Percentiles rank a stretch among this genome's conserved stretches.
phyloP scores from a whole-genome alignment of 1,140 invertebrate species.

The Ptiloglossa arizonensis region DNA sequence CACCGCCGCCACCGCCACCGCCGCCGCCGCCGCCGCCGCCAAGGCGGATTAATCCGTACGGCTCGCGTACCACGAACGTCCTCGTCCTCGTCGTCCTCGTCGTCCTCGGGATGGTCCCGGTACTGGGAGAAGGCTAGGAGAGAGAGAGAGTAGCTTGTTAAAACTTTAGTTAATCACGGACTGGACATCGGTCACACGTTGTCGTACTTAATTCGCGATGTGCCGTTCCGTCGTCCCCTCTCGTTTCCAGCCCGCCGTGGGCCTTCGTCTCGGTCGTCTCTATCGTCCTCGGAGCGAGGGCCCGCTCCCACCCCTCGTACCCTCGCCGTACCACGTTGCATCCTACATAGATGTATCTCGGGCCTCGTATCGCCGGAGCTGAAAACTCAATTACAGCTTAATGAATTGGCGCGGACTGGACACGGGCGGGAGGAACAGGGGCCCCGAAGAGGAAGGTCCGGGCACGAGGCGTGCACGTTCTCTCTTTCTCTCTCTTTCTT shows the following conservation, averaged over 20 bases:
- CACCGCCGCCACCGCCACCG: too few species aligned
- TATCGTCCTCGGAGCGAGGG: conserved; percentile 42
- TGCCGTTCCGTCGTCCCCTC: conserved; percentile 54
- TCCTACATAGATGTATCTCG: conserved; percentile 75
- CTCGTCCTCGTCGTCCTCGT: too few species aligned
- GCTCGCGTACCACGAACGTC: conserved; percentile 5
- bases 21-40: too few species aligned
- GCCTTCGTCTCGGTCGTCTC: conserved; percentile 49
- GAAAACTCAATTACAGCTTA: conserved; percentile 80
- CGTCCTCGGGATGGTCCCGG: background rate
- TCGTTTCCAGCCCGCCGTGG: conserved; percentile 34
- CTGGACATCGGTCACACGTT: conserved; percentile 77
- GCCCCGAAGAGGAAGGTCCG: conserved; percentile 20
- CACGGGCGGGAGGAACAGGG: conserved; percentile 17
- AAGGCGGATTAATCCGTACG: conserved; percentile 38
- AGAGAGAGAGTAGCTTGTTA: conserved; percentile 75
- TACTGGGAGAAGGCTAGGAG: conserved; percentile 21
- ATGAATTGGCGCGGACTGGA: conserved; percentile 73
- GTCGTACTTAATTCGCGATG: conserved; percentile 76
- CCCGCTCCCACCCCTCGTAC: conserved; percentile 42
- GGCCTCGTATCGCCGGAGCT: conserved; percentile 75
- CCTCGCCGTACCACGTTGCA: conserved; percentile 48
- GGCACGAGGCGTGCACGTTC: conserved; percentile 8
- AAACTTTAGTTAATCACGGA: conserved; percentile 77
- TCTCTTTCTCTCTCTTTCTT: background rate